Conservation (phyloP, 2,113 vertebrate species). For the Aspiorhynchus laticeps region DNA sequence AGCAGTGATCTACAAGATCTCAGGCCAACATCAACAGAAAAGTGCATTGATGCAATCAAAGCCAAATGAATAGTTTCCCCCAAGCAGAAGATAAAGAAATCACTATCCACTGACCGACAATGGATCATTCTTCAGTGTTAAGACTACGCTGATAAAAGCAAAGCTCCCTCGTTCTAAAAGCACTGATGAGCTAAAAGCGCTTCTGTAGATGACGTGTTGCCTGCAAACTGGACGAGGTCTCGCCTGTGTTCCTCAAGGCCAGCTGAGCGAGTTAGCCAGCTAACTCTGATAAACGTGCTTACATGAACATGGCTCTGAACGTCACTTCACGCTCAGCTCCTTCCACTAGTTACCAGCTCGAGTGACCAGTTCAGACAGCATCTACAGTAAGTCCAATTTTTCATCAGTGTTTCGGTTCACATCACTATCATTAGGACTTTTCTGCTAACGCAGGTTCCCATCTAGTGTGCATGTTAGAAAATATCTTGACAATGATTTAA, state of each 20-base stretch:
- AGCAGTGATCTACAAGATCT: conserved; percentile 59
- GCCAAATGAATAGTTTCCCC: conserved; percentile 39
- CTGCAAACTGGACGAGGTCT: not conserved
- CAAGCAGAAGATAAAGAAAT: conserved; percentile 40
- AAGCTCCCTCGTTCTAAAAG: not conserved
- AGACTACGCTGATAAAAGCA: not conserved
- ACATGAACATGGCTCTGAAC: not conserved
- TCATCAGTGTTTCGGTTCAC: conserved; percentile 8
- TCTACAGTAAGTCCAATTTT: not conserved
- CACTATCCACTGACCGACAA: conserved; percentile 17
- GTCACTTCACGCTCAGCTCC: not conserved
- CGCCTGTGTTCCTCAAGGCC: not conserved
- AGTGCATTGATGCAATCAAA: conserved; percentile 28
- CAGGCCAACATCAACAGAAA: conserved; percentile 26
- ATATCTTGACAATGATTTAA: not conserved
- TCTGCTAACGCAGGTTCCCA: not conserved
- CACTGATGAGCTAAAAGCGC: not conserved
- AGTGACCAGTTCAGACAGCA: not conserved
- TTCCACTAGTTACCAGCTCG: not conserved
- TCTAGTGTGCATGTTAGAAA: conserved; percentile 7
- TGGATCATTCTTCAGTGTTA: not conserved
- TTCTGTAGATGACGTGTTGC: not conserved
- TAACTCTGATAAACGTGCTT: conserved; percentile 11
- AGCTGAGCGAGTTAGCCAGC: conserved; percentile 38
- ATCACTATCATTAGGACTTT: conserved; percentile 26